Evolutionary conservation across 2,113 vertebrate genomes (phyloP).

Genomic region (Brevimyrus niger): DNA sequence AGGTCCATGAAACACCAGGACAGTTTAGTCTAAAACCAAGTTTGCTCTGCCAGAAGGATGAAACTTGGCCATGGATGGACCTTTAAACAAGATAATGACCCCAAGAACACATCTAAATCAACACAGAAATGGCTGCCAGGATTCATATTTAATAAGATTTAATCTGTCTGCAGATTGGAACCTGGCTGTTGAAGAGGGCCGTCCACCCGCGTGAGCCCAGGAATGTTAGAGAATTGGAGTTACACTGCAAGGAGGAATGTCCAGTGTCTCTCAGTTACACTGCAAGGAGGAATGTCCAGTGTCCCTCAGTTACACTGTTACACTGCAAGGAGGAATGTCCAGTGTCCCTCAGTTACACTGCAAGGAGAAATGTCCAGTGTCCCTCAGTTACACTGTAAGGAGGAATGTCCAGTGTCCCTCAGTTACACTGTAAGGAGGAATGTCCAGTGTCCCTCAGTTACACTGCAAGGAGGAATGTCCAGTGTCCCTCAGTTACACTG

Average conservation of each 20-base stretch:
- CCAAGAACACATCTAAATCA: not conserved
- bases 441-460: too few relatives aligned
- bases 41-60: not conserved
- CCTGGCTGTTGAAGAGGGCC: not conserved
- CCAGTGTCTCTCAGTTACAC: too few relatives aligned
- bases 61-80: not conserved
- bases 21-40: not conserved
- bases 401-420: too few relatives aligned
- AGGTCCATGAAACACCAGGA: not conserved
- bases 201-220: not conserved
- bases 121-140: not conserved
- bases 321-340: too few relatives aligned
- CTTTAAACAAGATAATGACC: not conserved
- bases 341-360: too few relatives aligned
- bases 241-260: not conserved
- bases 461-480: too few relatives aligned
- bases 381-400: too few relatives aligned
- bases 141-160: not conserved
- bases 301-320: too few relatives aligned
- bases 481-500: too few relatives aligned
- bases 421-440: too few relatives aligned
- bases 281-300: too few relatives aligned
- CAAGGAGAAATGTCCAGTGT: too few relatives aligned
- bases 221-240: not conserved
- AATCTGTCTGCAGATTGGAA: not conserved